phyloP scores from a whole-genome alignment of 92 coral and sea anemone genomes.

The Epizoanthus stellaris region DNA sequence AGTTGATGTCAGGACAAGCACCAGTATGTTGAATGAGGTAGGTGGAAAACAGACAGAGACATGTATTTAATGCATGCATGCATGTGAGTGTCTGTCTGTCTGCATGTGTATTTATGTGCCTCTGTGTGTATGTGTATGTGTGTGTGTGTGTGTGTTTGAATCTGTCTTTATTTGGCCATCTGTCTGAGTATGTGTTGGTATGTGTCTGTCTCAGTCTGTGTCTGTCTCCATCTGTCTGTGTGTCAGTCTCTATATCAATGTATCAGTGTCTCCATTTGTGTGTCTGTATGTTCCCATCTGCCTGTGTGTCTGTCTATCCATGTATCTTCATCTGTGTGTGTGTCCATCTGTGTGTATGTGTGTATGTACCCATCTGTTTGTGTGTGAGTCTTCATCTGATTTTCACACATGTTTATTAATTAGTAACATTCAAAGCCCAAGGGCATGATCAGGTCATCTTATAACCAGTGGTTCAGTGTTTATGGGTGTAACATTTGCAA shows the following conservation, averaged over 20 bases:
- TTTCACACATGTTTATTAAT: no score
- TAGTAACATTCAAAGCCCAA: no score
- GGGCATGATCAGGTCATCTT: no score
- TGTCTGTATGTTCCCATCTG: not conserved
- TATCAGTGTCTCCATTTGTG: no score
- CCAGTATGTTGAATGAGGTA: constrained; percentile 82
- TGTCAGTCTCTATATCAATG: no score
- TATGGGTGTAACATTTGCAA: no score
- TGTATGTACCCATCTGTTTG: not conserved
- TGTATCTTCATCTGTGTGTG: not conserved
- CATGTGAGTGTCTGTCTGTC: not conserved
- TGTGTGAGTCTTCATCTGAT: not conserved
- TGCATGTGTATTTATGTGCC: not conserved
- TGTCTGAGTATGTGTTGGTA: no score
- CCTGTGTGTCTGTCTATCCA: not conserved
- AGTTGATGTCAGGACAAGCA: constrained; percentile 51
- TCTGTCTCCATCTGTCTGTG: no score
- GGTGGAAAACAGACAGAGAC: not conserved
- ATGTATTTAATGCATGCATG: not conserved
- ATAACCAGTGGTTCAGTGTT: no score
- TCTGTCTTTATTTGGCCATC: not conserved
- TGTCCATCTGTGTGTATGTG: not conserved
- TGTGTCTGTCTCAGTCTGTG: no score
- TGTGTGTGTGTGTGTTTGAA: not conserved
- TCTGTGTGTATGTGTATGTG: not conserved